Conservation (phyloP, 2,797 vertebrate species). For the Chaetophractus vellerosus region DNA sequence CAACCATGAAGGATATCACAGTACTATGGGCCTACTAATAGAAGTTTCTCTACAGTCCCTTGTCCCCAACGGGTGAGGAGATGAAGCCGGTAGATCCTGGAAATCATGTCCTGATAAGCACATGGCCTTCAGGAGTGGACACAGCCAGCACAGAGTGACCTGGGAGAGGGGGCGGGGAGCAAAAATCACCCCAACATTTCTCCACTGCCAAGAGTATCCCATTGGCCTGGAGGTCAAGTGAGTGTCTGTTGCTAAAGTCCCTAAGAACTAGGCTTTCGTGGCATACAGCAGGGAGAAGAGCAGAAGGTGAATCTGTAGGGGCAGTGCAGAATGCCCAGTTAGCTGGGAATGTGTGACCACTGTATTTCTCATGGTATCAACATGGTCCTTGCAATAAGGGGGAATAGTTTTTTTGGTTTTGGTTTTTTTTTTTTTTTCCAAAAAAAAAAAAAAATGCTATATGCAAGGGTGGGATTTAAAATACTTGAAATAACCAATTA, state of each 20-base stretch:
- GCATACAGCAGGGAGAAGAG: not conserved
- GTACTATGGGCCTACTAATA: rapidly evolving
- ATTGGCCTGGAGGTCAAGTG: not conserved
- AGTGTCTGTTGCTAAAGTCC: not conserved
- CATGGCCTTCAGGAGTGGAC: too few relatives aligned
- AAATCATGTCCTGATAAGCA: not conserved
- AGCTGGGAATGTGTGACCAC: not conserved
- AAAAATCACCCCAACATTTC: not conserved
- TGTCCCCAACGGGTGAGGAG: not conserved
- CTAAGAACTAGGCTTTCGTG: not conserved
- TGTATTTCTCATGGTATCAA: not conserved
- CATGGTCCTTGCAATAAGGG: not conserved
- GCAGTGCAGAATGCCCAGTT: not conserved
- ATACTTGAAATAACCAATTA: slow-evolving; percentile 24
- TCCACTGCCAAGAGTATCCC: not conserved
- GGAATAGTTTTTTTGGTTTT: not conserved
- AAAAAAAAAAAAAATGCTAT: not conserved
- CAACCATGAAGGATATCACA: not conserved
- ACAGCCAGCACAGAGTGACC: not conserved
- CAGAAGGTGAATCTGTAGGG: not conserved
- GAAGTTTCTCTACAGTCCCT: not conserved
- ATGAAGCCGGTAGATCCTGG: not conserved
- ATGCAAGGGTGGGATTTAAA: not conserved
- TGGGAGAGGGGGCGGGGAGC: not conserved
- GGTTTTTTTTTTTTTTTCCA: not conserved